A percentile compares a stretch with the other conserved stretches of the same genome.
Evolutionary conservation across 2,888 invertebrate genomes (phyloP).

Genomic region (Phragmatobia fuliginosa): DNA sequence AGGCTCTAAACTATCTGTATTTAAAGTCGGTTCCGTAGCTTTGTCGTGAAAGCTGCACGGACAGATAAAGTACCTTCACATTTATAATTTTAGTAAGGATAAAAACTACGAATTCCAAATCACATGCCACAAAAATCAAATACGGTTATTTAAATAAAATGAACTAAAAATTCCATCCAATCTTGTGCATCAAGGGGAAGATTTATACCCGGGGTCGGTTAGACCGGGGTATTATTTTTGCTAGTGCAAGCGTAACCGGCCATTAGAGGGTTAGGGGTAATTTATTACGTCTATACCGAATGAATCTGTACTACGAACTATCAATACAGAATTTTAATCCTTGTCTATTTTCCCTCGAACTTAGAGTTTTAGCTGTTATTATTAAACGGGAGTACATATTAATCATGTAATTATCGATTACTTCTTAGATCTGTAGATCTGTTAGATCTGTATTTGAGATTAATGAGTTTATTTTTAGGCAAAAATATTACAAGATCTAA

Average conservation of each 20-base stretch:
- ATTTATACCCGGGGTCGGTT: conserved; percentile 68
- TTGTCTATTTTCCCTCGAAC: background rate
- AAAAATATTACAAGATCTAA: too few relatives aligned
- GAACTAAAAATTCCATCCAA: conserved; percentile 48
- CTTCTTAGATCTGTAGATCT: background rate
- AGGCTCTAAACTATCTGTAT: too few relatives aligned
- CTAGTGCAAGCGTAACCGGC: conserved; percentile 71
- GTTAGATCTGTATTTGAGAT: background rate
- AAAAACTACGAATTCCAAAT: conserved; percentile 12
- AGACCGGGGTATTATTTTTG: conserved; percentile 67
- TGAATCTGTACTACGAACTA: conserved; percentile 16
- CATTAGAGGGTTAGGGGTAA: conserved; percentile 70
- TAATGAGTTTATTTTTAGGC: background rate
- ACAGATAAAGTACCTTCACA: too few relatives aligned
- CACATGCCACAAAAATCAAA: conserved; percentile 8
- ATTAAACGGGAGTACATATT: too few relatives aligned
- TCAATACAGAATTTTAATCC: conserved; percentile 6
- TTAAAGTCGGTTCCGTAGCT: too few relatives aligned
- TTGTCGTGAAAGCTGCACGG: too few relatives aligned
- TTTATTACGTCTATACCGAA: conserved; percentile 40
- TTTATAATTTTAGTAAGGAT: too few relatives aligned
- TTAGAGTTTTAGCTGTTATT: background rate
- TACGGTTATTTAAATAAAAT: conserved; percentile 13
- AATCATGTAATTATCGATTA: background rate
- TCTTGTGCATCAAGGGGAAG: conserved; percentile 50